Evolutionary conservation across 2,797 vertebrate genomes (phyloP), one percentile per base, ranked within the genome.

Genomic region (Hipposideros larvatus): DNA sequence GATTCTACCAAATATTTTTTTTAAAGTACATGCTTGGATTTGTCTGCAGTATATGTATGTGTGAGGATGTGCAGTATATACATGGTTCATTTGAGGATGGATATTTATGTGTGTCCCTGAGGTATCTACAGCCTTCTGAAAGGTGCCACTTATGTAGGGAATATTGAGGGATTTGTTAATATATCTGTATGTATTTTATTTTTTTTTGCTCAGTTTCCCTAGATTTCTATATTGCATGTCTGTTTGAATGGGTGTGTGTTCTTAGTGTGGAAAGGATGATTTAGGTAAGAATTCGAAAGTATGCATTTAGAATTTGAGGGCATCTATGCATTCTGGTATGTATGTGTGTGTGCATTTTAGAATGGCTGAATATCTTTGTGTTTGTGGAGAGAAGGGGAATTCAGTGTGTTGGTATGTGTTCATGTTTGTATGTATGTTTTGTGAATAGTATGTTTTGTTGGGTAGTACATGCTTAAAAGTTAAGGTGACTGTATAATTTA

Each of bases 271-370:
- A 22, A 34, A 77, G 31, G 31, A 22, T 34, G 24, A 48, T 22
- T 82, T 61, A 82, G 43, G 43, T 24, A 91, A 91, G n/a, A 59
- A 74, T 80, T 75, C 87, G 55, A 77, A 95, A 91, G 31, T 65
- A 31, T 41, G 8, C 15, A 19, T 73, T 95, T 61, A 89, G 41
- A 61, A 94, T 91, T 14, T 26, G 11, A 92, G 48, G 7, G 16
- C 10, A 24, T 41, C 24, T 53, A 6, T 87, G 19, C 34, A 18
- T 65, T 77, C 41, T 43, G 7, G 10, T 5, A 37, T 7, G 2
- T 51, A 14, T 51, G 48, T 51, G 16, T 51, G 43, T 51, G 48
- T 51, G 48, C 48, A 51, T 73, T 79, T 55, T 14, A 24, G 31
- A 61, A 16, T 26, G 34, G 24, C 22, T 84, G 24, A 19, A 31